A percentile compares a stretch with the other conserved stretches of the same genome.
Conservation (phyloP, 37 sponge, comb jelly and placozoan genomes). For the Hormiphora californensis region DNA sequence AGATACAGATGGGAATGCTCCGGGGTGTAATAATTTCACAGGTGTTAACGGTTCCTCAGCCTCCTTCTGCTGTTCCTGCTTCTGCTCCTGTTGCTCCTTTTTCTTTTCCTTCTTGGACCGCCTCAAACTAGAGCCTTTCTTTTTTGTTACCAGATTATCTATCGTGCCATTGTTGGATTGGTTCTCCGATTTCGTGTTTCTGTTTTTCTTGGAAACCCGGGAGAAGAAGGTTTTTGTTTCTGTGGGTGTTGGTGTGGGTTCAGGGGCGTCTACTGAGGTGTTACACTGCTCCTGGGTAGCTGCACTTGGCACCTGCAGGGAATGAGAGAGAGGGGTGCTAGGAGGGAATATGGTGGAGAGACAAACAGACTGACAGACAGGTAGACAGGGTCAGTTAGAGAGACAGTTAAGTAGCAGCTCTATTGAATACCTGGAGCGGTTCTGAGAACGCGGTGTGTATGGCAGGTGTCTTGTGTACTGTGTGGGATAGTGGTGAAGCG, state of each 20-base stretch:
- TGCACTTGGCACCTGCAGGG: background rate
- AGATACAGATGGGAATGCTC: conserved; percentile 25
- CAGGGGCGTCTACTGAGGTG: background rate
- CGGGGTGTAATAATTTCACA: too few species aligned
- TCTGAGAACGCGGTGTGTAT: conserved; percentile 25
- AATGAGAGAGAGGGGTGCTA: background rate
- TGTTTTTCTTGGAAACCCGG: conserved; percentile 33
- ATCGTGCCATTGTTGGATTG: background rate
- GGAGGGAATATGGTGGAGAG: background rate
- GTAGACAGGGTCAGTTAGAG: background rate
- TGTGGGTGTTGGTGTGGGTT: conserved; percentile 25
- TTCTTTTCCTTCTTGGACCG: conserved; percentile 18
- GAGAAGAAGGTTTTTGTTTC: conserved; percentile 44
- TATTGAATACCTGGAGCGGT: background rate
- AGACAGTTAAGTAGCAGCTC: background rate
- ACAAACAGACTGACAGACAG: background rate
- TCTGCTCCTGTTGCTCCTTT: conserved; percentile 14
- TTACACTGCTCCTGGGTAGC: conserved; percentile 41
- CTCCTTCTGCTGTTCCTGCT: too few species aligned
- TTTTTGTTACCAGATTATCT: background rate
- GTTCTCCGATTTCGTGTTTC: background rate
- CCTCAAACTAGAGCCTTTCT: conserved; percentile 48
- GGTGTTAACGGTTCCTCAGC: too few species aligned
- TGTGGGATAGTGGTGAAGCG: background rate
- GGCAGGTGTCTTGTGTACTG: background rate